Base-by-base conservation (phyloP, 2,888 invertebrate species). In the Nematopogon swammerdamellus region DNA sequence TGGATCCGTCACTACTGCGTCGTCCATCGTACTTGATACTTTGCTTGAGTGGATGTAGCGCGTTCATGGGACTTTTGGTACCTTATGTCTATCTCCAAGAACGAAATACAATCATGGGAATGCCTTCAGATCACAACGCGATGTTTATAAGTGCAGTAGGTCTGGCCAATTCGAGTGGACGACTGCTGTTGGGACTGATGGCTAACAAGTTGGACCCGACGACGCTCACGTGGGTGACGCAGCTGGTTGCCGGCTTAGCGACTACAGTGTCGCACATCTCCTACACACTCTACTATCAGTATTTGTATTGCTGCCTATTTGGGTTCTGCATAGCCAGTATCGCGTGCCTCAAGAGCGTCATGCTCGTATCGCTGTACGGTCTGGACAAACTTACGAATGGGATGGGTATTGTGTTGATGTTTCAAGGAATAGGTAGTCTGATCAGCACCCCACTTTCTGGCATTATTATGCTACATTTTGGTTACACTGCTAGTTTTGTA, bases 331-430 rank as follows among this genome's bases (percentile, higher is more conserved):
- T 67, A 49, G 59, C 71, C 48, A 59, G 64, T 55, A 55, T 67
- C 53, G 62, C 68, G 50, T 63, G 64, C 49, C 55, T 77, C 49
- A 63, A 74, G 56, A 68, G 72, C 59, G 55, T 72, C 53, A 60
- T 67, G 19, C 53, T 77, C 50, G 75, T 76, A n/a, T 57, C 67
- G 46, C 60, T 74, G 36, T 77, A 68, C 54, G 76, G 76, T 6
- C 63, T 77, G 56, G 72, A 76, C 48, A 70, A 67, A 54, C 65
- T 77, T 57, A 77, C 77, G 18, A 77, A 75, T 59, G 72, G 67
- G 19, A 75, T 72, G 19, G 77, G 77, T 8, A 63, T 77, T 55
- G 56, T 75, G 55, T 57, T 77, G 56, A 51, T 74, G 54, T 74
- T 72, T 62, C 67, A 72, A 63, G 77, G 77, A 17, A 17, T 74